These are phyloP conservation scores for Ptychobarbus kaznakovi DNA, from an alignment of 2,797 vertebrate species.

Conservation along the genomic window DNA sequence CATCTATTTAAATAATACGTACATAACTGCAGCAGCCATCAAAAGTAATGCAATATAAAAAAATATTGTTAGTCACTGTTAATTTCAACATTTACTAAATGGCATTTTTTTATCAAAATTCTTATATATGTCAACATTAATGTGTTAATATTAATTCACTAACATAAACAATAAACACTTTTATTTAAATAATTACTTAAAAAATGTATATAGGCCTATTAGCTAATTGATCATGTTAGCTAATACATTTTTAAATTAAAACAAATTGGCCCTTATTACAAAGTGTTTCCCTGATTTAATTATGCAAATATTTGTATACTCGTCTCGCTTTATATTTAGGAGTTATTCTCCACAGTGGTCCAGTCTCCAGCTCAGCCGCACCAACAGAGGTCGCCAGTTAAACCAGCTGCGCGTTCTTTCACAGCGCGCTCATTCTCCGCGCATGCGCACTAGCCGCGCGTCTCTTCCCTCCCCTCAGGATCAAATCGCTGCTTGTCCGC, in stretches of 20 bases:
- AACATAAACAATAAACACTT: neutral
- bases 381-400: conserved; percentile 32
- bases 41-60: neutral
- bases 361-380: neutral
- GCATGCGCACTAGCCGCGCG: conserved; percentile 14
- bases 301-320: neutral
- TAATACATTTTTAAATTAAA: neutral
- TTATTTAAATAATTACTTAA: neutral
- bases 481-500: conserved; percentile 29
- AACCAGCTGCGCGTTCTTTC: neutral
- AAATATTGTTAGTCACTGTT: too few species aligned
- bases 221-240: neutral
- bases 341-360: too few species aligned
- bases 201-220: neutral
- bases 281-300: neutral
- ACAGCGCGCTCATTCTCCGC: neutral
- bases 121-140: too few species aligned
- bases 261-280: neutral
- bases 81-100: too few species aligned
- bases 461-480: conserved; percentile 27
- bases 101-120: too few species aligned
- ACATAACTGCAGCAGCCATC: neutral
- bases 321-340: neutral
- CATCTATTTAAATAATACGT: neutral
- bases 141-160: too few species aligned